Evolutionary conservation across 2,797 vertebrate species (phyloP).

Genomic region (Tarsius wallacei): DNA sequence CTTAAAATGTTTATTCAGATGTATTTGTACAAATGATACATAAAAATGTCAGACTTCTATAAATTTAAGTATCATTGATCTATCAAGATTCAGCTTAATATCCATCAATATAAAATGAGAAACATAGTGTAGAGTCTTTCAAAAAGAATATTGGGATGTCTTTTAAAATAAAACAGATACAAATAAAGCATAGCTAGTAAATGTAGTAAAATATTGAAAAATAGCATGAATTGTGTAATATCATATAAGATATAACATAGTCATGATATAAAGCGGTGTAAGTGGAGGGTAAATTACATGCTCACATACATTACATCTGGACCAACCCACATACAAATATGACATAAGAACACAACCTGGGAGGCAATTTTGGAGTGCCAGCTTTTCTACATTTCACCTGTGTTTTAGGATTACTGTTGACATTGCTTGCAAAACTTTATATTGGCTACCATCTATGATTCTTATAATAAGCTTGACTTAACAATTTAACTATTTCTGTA

Average conservation of each 20-base stretch:
- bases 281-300: not conserved
- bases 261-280: too few relatives aligned
- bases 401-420: not conserved
- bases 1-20: slow-evolving; percentile 19
- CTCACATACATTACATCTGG: not conserved
- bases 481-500: not conserved
- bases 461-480: not conserved
- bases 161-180: not conserved
- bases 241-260: not conserved
- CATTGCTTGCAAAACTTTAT: not conserved
- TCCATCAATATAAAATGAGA: not conserved
- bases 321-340: not conserved
- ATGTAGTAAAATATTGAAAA: not conserved
- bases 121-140: not conserved
- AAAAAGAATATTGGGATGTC: not conserved
- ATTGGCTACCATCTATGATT: not conserved
- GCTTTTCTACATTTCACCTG: not conserved
- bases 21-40: not conserved
- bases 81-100: not conserved
- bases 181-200: not conserved
- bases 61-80: not conserved
- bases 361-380: not conserved
- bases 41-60: not conserved
- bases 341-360: not conserved
- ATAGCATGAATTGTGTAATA: not conserved